Conservation (phyloP, 2,113 vertebrate genomes). For the Calidris pugnax region DNA sequence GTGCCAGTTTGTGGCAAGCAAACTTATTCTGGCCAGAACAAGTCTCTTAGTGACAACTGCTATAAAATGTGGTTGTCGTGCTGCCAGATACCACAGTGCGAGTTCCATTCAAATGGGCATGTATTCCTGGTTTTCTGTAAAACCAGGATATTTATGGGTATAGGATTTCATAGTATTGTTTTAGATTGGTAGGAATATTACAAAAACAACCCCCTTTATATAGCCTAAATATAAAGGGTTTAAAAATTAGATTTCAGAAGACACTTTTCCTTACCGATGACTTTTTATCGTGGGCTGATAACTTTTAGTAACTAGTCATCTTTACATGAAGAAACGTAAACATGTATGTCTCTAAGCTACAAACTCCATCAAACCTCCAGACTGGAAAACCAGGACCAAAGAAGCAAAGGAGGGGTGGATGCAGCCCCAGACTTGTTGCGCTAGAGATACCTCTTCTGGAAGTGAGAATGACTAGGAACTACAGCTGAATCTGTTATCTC, state of each 20-base stretch:
- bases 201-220: accelerated
- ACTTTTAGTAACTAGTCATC: not conserved
- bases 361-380: not conserved
- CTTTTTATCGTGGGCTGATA: not conserved
- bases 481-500: not conserved
- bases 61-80: not conserved
- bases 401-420: not conserved
- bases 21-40: not conserved
- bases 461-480: not conserved
- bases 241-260: not conserved
- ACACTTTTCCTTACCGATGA: accelerated
- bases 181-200: not conserved
- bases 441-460: not conserved
- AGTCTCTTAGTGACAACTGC: not conserved
- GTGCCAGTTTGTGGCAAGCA: not conserved
- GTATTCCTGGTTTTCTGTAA: not conserved
- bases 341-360: accelerated
- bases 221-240: not conserved
- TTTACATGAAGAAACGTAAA: not conserved
- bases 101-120: not conserved
- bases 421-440: not conserved
- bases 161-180: not conserved
- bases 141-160: not conserved
- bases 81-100: not conserved
- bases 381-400: not conserved